These are phyloP conservation scores for Litoditis marina DNA, from an alignment of 2,888 invertebrate genomes.

Conservation along the genomic window DNA sequence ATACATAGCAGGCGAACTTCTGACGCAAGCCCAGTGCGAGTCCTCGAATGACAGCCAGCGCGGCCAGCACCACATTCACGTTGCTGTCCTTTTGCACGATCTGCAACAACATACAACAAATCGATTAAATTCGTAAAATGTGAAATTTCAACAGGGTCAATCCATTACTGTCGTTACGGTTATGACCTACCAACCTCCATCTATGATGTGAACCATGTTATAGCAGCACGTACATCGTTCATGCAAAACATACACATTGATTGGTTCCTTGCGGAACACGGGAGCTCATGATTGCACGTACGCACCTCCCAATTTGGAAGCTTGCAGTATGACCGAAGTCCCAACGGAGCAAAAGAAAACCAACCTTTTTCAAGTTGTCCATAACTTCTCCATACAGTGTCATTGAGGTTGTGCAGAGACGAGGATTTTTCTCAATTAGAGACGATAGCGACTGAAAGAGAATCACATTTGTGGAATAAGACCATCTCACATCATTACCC, in stretches of 20 bases:
- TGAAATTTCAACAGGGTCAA: neutral
- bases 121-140: neutral
- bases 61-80: conserved; percentile 83
- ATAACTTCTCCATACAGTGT: conserved; percentile 42
- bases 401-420: conserved; percentile 26
- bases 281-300: no score
- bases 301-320: no score
- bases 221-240: no score
- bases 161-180: no score
- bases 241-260: no score
- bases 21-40: conserved; percentile 82
- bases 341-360: neutral
- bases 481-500: no score
- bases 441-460: conserved; percentile 24
- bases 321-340: no score
- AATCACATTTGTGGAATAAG: no score
- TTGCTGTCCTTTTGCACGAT: conserved; percentile 88
- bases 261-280: no score
- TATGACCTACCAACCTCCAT: no score
- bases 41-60: conserved; percentile 77
- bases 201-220: no score
- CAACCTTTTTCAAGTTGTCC: conserved; percentile 37
- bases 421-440: conserved; percentile 37
- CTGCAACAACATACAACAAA: no score
- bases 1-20: conserved; percentile 80